phyloP scores from a whole-genome alignment of 2,113 vertebrate species.

The Pelvicachromis taeniatus region DNA sequence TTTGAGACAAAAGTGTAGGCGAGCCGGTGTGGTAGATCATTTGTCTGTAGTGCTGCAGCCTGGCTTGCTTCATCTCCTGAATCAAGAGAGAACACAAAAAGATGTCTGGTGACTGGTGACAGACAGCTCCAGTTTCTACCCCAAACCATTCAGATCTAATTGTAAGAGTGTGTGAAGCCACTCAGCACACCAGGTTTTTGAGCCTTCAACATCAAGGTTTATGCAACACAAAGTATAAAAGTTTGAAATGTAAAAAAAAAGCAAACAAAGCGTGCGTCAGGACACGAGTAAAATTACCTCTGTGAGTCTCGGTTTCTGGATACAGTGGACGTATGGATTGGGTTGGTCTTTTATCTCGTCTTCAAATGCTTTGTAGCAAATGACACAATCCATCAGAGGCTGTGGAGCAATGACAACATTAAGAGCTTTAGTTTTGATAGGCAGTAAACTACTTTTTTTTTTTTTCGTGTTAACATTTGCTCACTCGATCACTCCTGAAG shows the following conservation, averaged over 20 bases:
- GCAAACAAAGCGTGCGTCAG: background rate
- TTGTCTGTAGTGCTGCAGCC: slow-evolving; percentile 40
- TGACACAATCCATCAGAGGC: slow-evolving; percentile 73
- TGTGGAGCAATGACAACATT: background rate
- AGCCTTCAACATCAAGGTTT: background rate
- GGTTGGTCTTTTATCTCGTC: slow-evolving; percentile 36
- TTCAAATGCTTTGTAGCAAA: slow-evolving; percentile 64
- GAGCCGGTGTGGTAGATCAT: slow-evolving; percentile 63
- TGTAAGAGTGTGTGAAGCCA: too few species aligned
- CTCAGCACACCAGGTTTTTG: background rate
- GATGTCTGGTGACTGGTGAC: background rate
- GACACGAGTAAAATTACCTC: slow-evolving; percentile 28
- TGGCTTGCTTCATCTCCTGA: slow-evolving; percentile 38
- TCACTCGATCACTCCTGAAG: slow-evolving; percentile 69
- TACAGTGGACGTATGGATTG: slow-evolving; percentile 68
- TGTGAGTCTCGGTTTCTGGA: slow-evolving; percentile 67
- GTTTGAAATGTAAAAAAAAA: background rate
- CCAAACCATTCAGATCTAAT: background rate
- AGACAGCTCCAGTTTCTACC: background rate
- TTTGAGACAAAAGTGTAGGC: slow-evolving; percentile 46
- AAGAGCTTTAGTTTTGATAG: background rate
- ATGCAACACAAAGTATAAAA: background rate
- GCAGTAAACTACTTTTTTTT: rapidly evolving
- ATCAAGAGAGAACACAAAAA: background rate
- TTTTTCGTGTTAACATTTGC: background rate